Evolutionary conservation across 2,888 invertebrate genomes (phyloP).

Genomic region (Ormyrus pomaceus): DNA sequence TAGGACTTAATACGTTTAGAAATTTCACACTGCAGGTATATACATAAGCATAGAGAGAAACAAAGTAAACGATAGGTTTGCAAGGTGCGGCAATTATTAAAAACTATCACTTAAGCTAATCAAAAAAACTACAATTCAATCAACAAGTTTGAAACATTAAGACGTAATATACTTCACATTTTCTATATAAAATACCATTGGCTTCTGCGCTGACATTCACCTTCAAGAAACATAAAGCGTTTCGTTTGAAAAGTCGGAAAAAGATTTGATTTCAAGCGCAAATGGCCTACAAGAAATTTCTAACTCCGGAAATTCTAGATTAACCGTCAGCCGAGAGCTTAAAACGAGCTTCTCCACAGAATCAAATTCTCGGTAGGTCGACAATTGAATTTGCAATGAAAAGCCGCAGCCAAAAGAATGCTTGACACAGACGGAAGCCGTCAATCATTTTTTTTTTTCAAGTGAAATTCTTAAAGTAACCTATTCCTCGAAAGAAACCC

Average conservation of each 20-base stretch:
- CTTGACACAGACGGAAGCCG: background rate
- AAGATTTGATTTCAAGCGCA: background rate
- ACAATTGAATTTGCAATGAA: background rate
- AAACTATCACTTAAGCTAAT: constrained; percentile 41
- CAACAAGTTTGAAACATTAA: constrained; percentile 29
- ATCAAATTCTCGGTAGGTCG: background rate
- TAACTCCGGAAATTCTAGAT: background rate
- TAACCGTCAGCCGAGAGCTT: no score
- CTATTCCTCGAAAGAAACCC: background rate
- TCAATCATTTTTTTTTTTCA: background rate
- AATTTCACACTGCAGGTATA: constrained; percentile 32
- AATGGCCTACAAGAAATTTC: background rate
- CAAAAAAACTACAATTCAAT: constrained; percentile 40
- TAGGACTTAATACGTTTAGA: constrained; percentile 47
- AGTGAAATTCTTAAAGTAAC: background rate
- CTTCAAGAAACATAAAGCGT: no score
- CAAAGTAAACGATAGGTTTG: constrained; percentile 18
- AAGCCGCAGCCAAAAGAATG: background rate
- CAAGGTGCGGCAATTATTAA: constrained; percentile 15
- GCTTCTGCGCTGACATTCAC: background rate
- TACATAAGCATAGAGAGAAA: constrained; percentile 14
- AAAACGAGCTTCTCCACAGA: background rate
- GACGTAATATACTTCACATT: constrained; percentile 20
- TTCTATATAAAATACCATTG: constrained; percentile 34
- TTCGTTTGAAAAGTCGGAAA: background rate